Evolutionary conservation across 1,140 invertebrate species (phyloP).

Genomic region (Euwallacea similis): DNA sequence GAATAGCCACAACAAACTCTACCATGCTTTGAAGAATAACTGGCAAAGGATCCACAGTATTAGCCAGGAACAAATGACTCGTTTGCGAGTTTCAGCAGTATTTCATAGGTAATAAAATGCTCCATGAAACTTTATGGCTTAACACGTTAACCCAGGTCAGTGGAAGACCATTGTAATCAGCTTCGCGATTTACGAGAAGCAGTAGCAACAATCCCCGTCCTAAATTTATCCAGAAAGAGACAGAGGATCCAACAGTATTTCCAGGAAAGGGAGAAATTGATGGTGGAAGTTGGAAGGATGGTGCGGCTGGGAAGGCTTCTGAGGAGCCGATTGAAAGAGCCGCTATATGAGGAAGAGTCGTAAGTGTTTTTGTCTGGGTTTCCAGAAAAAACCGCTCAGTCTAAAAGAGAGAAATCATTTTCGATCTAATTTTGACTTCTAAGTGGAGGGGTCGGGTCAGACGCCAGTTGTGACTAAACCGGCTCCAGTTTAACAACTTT

Average conservation of each 20-base stretch:
- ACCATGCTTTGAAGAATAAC: conserved; percentile 62
- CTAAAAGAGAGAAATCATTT: conserved; percentile 20
- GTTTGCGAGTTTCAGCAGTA: conserved; percentile 73
- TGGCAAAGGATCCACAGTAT: conserved; percentile 73
- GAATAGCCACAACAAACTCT: conserved; percentile 60
- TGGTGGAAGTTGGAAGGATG: conserved; percentile 74
- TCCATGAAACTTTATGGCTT: not conserved
- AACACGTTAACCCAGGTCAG: conserved; percentile 55
- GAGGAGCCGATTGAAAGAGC: conserved; percentile 68
- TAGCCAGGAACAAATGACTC: conserved; percentile 75
- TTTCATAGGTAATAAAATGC: conserved; percentile 58
- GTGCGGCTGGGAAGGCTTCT: conserved; percentile 70
- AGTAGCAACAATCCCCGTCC: conserved; percentile 54
- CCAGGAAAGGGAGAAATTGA: conserved; percentile 65
- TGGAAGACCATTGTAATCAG: conserved; percentile 69
- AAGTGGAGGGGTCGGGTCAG: conserved; percentile 46
- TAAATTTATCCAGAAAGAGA: conserved; percentile 49
- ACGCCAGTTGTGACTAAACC: conserved; percentile 48
- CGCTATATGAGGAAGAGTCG: conserved; percentile 38
- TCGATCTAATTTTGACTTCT: conserved; percentile 45
- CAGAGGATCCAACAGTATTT: conserved; percentile 58
- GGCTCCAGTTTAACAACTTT: conserved; percentile 47
- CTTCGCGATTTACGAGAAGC: conserved; percentile 60
- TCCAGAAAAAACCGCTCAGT: not conserved
- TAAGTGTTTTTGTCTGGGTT: conserved; percentile 23